These are phyloP conservation scores for Caradrina kadenii DNA, from an alignment of 2,888 invertebrate genomes.

Conservation along the genomic window DNA sequence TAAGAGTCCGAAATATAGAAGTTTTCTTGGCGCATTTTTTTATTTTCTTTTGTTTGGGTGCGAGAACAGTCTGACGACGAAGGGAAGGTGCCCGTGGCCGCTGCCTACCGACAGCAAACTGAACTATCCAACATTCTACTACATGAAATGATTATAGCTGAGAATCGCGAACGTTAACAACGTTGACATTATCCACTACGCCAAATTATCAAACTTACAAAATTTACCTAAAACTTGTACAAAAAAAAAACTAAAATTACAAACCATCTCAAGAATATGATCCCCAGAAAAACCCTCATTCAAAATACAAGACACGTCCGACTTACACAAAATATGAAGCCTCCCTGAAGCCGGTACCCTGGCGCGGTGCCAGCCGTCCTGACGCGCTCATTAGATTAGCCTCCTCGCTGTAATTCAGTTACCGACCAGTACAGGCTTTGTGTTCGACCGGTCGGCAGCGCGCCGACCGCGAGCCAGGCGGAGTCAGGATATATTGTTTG, in stretches of 20 bases:
- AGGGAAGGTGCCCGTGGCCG: no score
- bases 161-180: not conserved
- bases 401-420: constrained; percentile 49
- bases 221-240: not conserved
- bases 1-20: not conserved
- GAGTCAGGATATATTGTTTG: not conserved
- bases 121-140: no score
- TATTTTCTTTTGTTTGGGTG: not conserved
- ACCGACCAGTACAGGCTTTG: constrained; percentile 37
- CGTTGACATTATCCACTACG: no score
- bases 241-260: constrained; percentile 13
- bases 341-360: constrained; percentile 22
- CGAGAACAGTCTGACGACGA: not conserved
- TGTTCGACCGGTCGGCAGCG: constrained; percentile 15
- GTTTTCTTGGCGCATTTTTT: not conserved
- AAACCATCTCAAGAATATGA: constrained; percentile 25
- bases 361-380: constrained; percentile 37
- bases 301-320: constrained; percentile 45
- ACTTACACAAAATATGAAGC: constrained; percentile 48
- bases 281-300: constrained; percentile 40
- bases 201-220: not conserved
- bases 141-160: no score
- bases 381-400: constrained; percentile 54
- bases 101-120: no score
- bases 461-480: constrained; percentile 11